Conservation (phyloP, 2,113 vertebrate species). For the Pica pica region DNA sequence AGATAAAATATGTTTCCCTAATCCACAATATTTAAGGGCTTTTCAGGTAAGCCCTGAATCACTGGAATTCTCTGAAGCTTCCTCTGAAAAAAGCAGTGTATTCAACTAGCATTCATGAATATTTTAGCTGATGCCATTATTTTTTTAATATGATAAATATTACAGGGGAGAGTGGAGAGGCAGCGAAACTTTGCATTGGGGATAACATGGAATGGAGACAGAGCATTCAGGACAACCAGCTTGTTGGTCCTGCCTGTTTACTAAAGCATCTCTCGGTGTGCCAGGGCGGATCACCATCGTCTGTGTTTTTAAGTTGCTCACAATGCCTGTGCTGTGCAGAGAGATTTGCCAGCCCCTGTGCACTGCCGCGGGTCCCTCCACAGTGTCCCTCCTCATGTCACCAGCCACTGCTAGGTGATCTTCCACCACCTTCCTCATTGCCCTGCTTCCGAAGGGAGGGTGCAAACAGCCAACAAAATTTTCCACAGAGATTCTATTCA, state of each 20-base stretch:
- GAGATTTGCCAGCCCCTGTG: not conserved
- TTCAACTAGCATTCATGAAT: not conserved
- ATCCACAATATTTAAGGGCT: not conserved
- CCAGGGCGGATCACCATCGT: rapidly evolving
- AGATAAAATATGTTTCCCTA: slow-evolving; percentile 11
- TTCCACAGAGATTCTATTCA: slow-evolving; percentile 50
- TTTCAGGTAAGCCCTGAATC: slow-evolving; percentile 1
- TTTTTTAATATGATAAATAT: not conserved
- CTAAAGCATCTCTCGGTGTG: not conserved
- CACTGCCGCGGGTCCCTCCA: not conserved
- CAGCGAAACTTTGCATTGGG: not conserved
- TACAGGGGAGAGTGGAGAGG: not conserved
- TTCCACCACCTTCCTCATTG: not conserved
- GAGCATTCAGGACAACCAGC: not conserved
- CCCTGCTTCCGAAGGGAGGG: not conserved
- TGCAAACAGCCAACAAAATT: not conserved
- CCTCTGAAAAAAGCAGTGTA: not conserved
- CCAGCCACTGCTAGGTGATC: not conserved
- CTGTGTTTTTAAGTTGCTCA: not conserved
- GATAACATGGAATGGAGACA: not conserved
- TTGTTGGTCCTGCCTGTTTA: not conserved
- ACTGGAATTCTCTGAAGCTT: not conserved
- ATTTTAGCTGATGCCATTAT: not conserved
- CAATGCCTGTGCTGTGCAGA: not conserved
- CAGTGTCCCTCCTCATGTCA: not conserved